Evolutionary conservation across 2,113 vertebrate genomes (phyloP), one percentile per base, ranked within the genome.

Genomic region (Acanthochromis polyacanthus): DNA sequence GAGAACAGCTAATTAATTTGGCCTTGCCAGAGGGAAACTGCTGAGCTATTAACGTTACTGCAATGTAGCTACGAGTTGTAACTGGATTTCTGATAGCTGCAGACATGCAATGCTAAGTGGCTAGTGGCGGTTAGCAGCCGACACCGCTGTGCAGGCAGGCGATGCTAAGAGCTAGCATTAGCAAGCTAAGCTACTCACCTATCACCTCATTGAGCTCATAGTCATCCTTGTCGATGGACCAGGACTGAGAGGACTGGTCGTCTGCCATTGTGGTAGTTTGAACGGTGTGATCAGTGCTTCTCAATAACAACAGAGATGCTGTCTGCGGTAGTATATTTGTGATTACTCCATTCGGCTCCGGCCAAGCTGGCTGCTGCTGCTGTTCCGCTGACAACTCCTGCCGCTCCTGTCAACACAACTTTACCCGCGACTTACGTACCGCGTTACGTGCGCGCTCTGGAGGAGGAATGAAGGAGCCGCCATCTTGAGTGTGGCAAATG

Each of bases 121-220:
- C 84, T 82, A 81, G 58, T 57, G 38, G 75, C 66, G 67, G 61
- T 62, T 77, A 68, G 73, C 78, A 76, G 80, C 62, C 63, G 51
- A 57, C 69, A 19, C 57, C 32, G 71, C 62, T 60, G 75, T 36
- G 48, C 23, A 77, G 51, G 40, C 59, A 71, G 74, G 63, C 48
- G 70, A 80, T 71, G 80, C 82, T 83, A 83, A 12, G 17, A 50
- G 89, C 85, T 90, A 91, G 64, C 88, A 4, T 68, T 90, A 91
- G 91, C 90, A 75, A 5, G 88, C 88, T 90, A 83, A 85, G 87
- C 87, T 90, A 89, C 97, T 97, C 93, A 98, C 97, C 97, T 89
- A 98, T 97, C 90, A 98, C 97, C 95, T 98, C 97, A 90, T 96
- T 95, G 86, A 98, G 96, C 83, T 97, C 96, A 80, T 98, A 98